Evolutionary conservation across 1,140 invertebrate species (phyloP).

Genomic region (Drosophila mauritiana): DNA sequence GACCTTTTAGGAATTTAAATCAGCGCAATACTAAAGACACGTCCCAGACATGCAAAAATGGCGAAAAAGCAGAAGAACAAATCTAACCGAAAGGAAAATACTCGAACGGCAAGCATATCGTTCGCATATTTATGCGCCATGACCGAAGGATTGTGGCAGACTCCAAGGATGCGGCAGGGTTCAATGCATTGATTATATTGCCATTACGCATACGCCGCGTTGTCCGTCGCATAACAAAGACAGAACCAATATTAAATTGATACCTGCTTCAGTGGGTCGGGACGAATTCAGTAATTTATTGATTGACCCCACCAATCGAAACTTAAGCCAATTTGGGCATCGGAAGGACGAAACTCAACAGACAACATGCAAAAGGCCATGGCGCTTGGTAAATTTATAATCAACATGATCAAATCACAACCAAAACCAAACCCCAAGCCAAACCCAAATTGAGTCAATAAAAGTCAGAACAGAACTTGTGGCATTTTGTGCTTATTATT

Average conservation of each 20-base stretch:
- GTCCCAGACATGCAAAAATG: conserved; percentile 62
- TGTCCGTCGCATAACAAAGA: conserved; percentile 9
- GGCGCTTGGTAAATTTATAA: conserved; percentile 74
- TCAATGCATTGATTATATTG: conserved; percentile 68
- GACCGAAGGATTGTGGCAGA: conserved; percentile 26
- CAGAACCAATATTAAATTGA: conserved; percentile 57
- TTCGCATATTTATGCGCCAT: conserved; percentile 63
- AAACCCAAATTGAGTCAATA: conserved; percentile 57
- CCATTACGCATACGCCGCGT: conserved; percentile 51
- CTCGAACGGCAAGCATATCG: conserved; percentile 31
- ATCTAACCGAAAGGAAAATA: conserved; percentile 15
- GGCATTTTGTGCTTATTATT: conserved; percentile 73
- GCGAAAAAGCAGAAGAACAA: conserved; percentile 6
- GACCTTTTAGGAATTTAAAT: conserved; percentile 55
- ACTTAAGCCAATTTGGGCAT: conserved; percentile 48
- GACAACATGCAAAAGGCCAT: conserved; percentile 38
- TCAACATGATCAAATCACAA: conserved; percentile 52
- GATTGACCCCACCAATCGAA: conserved; percentile 46
- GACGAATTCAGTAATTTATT: conserved; percentile 64
- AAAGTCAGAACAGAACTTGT: conserved; percentile 71
- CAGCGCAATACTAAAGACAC: conserved; percentile 31
- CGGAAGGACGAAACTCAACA: not conserved
- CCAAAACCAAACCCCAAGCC: conserved; percentile 27
- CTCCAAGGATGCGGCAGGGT: conserved; percentile 32
- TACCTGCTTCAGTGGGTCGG: conserved; percentile 28